Conservation (phyloP, 2,797 vertebrate genomes). For the Takifugu rubripes region DNA sequence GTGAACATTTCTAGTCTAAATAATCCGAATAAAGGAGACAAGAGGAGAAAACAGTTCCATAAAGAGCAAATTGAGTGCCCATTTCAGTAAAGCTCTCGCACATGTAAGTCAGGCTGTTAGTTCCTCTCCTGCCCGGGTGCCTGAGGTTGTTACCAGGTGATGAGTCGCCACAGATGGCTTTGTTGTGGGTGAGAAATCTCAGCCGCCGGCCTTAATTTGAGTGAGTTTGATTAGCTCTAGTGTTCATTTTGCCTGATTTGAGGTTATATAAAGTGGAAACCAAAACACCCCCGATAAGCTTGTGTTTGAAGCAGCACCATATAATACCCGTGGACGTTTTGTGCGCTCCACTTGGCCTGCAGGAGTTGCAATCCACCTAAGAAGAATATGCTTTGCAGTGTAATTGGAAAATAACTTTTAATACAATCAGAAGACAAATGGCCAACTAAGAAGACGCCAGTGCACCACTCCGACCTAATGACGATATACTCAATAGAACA, state of each 20-base stretch:
- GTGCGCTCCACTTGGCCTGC: slow-evolving; percentile 32
- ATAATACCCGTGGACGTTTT: slow-evolving; percentile 19
- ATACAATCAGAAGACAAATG: slow-evolving; percentile 60
- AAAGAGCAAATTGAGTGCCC: too few species aligned
- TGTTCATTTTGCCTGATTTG: slow-evolving; percentile 14
- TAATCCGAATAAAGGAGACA: neutral
- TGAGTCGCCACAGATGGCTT: slow-evolving; percentile 62
- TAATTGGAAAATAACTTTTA: slow-evolving; percentile 57
- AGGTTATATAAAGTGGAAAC: neutral
- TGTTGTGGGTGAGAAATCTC: slow-evolving; percentile 59
- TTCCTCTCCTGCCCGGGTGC: slow-evolving; percentile 54
- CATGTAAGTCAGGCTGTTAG: slow-evolving; percentile 21
- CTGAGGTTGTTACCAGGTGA: slow-evolving; percentile 63
- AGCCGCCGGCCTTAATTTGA: slow-evolving; percentile 20
- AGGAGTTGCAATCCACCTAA: slow-evolving; percentile 33
- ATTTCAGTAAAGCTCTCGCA: too few species aligned
- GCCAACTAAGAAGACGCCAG: slow-evolving; percentile 49
- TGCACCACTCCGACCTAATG: slow-evolving; percentile 47
- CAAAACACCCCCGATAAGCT: slow-evolving; percentile 1
- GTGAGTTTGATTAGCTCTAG: slow-evolving; percentile 9
- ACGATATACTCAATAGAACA: slow-evolving; percentile 45
- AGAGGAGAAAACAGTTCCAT: neutral
- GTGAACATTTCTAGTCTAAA: neutral
- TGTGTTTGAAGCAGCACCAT: neutral
- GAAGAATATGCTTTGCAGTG: slow-evolving; percentile 54